Percentiles rank a stretch among this genome's conserved stretches.
These are phyloP conservation scores for Hymenochirus boettgeri DNA, from an alignment of 2,113 vertebrate species.

Conservation along the genomic window DNA sequence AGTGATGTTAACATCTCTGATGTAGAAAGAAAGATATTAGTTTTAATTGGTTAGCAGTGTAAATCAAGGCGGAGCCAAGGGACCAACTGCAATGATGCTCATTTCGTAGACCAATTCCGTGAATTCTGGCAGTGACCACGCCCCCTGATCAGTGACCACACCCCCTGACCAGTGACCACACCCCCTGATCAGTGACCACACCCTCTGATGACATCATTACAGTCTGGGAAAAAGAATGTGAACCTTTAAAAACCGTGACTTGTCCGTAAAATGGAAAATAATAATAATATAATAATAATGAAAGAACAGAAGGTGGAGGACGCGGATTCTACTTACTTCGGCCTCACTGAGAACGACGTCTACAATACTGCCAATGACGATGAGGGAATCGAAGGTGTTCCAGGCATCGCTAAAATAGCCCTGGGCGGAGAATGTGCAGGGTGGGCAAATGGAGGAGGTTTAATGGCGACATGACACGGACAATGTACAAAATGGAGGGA, in stretches of 20 bases:
- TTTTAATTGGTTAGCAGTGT: too few relatives aligned
- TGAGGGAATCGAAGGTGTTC: constrained; percentile 98
- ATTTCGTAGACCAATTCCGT: too few relatives aligned
- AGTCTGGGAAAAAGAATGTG: background rate
- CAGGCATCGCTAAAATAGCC: constrained; percentile 98
- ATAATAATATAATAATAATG: too few relatives aligned
- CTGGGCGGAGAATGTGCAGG: constrained; percentile 82
- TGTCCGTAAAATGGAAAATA: constrained; percentile 67
- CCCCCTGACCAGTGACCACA: too few relatives aligned
- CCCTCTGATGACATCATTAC: too few relatives aligned
- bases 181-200: too few relatives aligned
- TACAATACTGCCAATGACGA: constrained; percentile 99
- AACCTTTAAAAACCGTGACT: constrained; percentile 70
- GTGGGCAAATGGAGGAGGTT: constrained; percentile 72
- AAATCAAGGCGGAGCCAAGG: too few relatives aligned
- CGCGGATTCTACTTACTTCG: constrained; percentile 87
- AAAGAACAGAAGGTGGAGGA: constrained; percentile 54
- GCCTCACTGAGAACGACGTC: constrained; percentile 98
- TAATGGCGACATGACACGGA: constrained; percentile 42
- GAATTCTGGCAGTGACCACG: too few relatives aligned
- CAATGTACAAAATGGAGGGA: constrained; percentile 33
- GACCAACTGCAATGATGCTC: too few relatives aligned
- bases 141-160: too few relatives aligned
- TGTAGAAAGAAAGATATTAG: too few relatives aligned
- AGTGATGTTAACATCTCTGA: too few relatives aligned